Evolutionary conservation across 2,888 invertebrate genomes (phyloP), one percentile per base, ranked within the genome.

Genomic region (Xanthia togata): DNA sequence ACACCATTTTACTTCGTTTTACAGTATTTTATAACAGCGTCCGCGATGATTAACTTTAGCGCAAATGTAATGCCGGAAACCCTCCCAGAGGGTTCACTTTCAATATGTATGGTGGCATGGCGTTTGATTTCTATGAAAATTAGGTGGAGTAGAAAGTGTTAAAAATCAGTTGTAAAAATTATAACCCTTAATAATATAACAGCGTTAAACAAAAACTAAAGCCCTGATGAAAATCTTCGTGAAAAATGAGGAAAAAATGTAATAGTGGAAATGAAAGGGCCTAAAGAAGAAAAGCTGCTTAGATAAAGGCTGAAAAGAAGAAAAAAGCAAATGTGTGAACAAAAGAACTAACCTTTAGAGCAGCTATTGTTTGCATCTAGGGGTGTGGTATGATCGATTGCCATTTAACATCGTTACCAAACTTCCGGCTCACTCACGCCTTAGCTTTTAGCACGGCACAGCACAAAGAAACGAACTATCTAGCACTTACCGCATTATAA

Each of bases 351-450:
- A 60, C 9, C 47, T 26, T 31, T 35, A 35, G 26, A 68, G 26
- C 12, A 35, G n/a, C 55, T 70, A 35, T 72, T 72, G 60, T 80
- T 50, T 60, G 65, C 31, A 70, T 68, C 41, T 31, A 82, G 47
- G 73, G 71, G 76, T 47, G 69, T 70, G 31, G 26, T 55, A n/a
- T 74, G 72, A 86, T 86, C 63, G 86, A 83, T 78, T 53, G 72
- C 73, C 67, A 72, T 81, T 86, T 63, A 70, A 44, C 72, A 73
- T 70, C 64, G 35, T 76, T 79, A 63, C 70, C 67, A 11, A 78
- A 79, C 68, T 67, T 79, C 86, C 83, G 81, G 70, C 76, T 72
- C 12, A 67, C 20, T 64, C 71, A 31, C 64, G 44, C 41, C 63
- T 70, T 53, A 23, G 74, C 81, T 85, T 83, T 83, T 70, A 83